Evolutionary conservation across 1,140 invertebrate species (phyloP).

Genomic region (Macrobrachium rosenbergii): DNA sequence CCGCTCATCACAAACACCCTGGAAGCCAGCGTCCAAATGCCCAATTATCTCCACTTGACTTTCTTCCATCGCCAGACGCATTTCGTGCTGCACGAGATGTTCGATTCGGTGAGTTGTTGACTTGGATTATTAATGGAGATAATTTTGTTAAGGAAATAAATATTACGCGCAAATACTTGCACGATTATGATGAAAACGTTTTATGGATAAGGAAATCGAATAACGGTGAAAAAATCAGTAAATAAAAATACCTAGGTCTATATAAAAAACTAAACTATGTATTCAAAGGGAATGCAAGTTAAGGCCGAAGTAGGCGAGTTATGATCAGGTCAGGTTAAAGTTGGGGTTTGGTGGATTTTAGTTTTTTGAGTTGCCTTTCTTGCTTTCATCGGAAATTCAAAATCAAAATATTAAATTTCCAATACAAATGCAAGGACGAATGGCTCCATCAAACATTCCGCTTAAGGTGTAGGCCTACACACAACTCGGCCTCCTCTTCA

Average conservation of each 20-base stretch:
- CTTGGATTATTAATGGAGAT: no score
- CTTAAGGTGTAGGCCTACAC: no score
- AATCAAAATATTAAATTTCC: no score
- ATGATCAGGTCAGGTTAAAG: not conserved
- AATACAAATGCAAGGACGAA: no score
- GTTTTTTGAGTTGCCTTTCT: not conserved
- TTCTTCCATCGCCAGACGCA: slow-evolving; percentile 34
- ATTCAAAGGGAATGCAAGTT: not conserved
- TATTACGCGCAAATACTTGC: no score
- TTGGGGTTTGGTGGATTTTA: not conserved
- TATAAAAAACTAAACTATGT: not conserved
- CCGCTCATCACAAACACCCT: not conserved
- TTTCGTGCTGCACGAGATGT: slow-evolving; percentile 26
- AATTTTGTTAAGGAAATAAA: not conserved
- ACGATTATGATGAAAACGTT: not conserved
- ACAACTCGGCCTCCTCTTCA: not conserved
- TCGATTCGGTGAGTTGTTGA: slow-evolving; percentile 21
- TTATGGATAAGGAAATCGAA: not conserved
- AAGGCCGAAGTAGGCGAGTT: not conserved
- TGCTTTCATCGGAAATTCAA: no score
- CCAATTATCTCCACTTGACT: slow-evolving; percentile 37
- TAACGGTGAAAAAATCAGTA: not conserved
- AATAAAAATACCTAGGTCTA: no score
- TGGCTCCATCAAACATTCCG: no score
- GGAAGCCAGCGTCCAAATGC: slow-evolving; percentile 35